phyloP scores from a whole-genome alignment of 2,888 invertebrate species.

The Drosophila kuntzei region DNA sequence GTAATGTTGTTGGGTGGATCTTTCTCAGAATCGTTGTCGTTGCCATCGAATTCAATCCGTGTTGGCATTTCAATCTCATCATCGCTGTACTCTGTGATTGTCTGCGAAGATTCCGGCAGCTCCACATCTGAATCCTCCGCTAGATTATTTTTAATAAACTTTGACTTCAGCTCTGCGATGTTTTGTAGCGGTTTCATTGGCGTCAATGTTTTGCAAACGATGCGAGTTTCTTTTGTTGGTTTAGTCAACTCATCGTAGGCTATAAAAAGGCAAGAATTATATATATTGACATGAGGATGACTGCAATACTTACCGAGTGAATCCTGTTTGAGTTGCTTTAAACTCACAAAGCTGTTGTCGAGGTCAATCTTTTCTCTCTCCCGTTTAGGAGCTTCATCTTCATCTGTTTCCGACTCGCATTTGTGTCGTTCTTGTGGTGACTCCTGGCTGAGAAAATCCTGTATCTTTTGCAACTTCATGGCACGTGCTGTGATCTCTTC shows the following conservation, averaged over 20 bases:
- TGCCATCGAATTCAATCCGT: conserved; percentile 68
- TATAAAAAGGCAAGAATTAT: conserved; percentile 23
- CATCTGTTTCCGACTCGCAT: conserved; percentile 65
- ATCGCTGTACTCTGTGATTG: conserved; percentile 38
- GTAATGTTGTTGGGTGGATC: conserved; percentile 23
- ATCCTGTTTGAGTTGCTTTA: conserved; percentile 52
- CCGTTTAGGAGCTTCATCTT: conserved; percentile 18
- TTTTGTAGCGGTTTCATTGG: conserved; percentile 30
- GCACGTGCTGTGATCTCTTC: conserved; percentile 78
- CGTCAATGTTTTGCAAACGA: conserved; percentile 68
- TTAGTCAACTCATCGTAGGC: conserved; percentile 73
- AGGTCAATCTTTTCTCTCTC: not conserved
- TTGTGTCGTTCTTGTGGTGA: conserved; percentile 42
- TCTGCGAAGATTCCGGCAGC: not conserved
- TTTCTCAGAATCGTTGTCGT: conserved; percentile 26
- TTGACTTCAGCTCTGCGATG: conserved; percentile 11
- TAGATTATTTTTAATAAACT: conserved; percentile 2
- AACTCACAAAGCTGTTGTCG: conserved; percentile 54
- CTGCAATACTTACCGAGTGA: conserved; percentile 45
- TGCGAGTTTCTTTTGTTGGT: conserved; percentile 40
- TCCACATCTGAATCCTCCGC: not conserved
- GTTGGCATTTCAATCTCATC: conserved; percentile 56
- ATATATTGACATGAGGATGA: no score
- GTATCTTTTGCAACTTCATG: conserved; percentile 83
- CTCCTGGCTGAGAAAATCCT: conserved; percentile 72